These are phyloP conservation scores for Stylophora pistillata DNA, from an alignment of 64 coral and sea anemone genomes.

Conservation along the genomic window DNA sequence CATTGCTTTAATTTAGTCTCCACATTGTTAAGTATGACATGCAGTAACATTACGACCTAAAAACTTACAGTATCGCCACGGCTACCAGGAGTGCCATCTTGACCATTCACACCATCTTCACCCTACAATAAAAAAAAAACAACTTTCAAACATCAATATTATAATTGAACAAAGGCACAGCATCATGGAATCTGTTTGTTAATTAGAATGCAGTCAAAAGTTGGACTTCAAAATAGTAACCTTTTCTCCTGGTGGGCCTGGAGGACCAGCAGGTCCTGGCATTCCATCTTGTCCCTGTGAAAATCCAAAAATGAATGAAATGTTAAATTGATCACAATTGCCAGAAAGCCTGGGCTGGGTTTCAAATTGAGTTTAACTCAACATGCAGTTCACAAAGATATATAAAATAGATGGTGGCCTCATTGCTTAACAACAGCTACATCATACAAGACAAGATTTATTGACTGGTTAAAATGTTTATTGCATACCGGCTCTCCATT, in stretches of 20 bases:
- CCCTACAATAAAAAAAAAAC: slow-evolving; percentile 20
- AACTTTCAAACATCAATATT: background rate
- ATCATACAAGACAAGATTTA: background rate
- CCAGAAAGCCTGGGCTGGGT: background rate
- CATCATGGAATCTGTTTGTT: background rate
- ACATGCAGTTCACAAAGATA: too few relatives aligned
- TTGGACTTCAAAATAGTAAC: background rate
- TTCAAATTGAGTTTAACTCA: too few relatives aligned
- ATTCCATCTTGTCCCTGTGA: slow-evolving; percentile 55
- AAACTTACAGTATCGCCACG: slow-evolving; percentile 60
- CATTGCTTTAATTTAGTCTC: background rate
- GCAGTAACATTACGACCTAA: background rate
- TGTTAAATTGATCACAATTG: background rate
- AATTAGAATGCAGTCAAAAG: background rate
- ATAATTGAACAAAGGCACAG: too few relatives aligned
- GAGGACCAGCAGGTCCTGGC: slow-evolving; percentile 28
- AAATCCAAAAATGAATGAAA: background rate
- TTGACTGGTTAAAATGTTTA: too few relatives aligned
- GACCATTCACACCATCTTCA: slow-evolving; percentile 42
- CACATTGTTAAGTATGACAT: background rate
- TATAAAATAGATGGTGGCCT: too few relatives aligned
- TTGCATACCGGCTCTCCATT: slow-evolving; percentile 35
- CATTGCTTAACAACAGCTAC: too few relatives aligned
- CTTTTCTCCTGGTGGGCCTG: slow-evolving; percentile 63
- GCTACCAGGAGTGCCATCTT: slow-evolving; percentile 35